Base-by-base conservation (phyloP, 1,140 invertebrate genomes). In the Meloidogyne hapla region DNA sequence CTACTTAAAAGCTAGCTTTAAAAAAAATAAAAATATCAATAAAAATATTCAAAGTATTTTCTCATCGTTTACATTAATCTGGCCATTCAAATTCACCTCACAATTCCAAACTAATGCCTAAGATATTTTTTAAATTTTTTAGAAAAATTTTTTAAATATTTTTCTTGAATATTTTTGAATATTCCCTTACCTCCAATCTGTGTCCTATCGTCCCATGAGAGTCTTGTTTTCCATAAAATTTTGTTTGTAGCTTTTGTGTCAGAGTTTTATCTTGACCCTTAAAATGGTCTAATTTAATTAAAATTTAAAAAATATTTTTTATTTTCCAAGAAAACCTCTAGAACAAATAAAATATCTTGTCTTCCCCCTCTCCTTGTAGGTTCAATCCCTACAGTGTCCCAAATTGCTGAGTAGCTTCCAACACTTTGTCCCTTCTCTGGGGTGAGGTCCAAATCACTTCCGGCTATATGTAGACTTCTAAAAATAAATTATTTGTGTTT, bases 301-400 rank as follows among this genome's bases (percentile, higher is more conserved):
- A n/a, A 33, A 33, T 33, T 33, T 33, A 6, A 33, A 33, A 33
- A 6, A 6, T 74, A 76, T 12, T 23, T 74, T 38, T 74, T 12
- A 72, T 56, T 42, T 13, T 68, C 10, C 10, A 8, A 33, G 33
- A 75, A 75, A 69, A 63, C 21, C 38, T 40, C 38, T 23, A 80
- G 62, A 21, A 80, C 69, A 56, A 80, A 61, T n/a, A 81, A 76
- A 75, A 77, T 72, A 48, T 80, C 79, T 38, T 80, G 80, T 5
- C 79, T 45, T 6, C 76, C 70, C 4, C 76, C 69, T 45, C 82
- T 80, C 45, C 69, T 75, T 12, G 79, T 81, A 42, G 79, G 79
- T n/a, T 80, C 75, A 63, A 80, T 80, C 1, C 79, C 79, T 2
- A 68, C 82, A 9, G 79, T 80, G 63, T 80, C 82, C 79, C 79